phyloP scores from a whole-genome alignment of 2,797 vertebrate genomes.

The Pteronotus mesoamericanus region DNA sequence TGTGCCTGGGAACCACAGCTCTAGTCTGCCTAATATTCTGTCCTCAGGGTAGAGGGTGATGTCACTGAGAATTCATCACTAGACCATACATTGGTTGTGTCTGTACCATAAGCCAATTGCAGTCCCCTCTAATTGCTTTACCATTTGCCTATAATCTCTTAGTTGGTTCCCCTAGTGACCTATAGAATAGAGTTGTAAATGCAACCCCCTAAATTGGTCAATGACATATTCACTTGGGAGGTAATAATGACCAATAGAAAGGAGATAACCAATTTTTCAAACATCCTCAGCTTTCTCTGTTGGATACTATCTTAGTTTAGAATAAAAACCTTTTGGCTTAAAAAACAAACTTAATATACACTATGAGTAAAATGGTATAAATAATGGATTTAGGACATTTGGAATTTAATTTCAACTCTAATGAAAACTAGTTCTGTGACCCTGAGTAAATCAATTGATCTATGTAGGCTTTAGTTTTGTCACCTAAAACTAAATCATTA shows the following conservation, averaged over 20 bases:
- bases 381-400: not conserved
- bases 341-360: not conserved
- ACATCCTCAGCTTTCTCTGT: not conserved
- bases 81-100: not conserved
- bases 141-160: not conserved
- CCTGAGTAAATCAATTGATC: slow-evolving; percentile 5
- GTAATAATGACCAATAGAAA: not conserved
- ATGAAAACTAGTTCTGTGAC: not conserved
- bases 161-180: not conserved
- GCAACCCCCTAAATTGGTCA: not conserved
- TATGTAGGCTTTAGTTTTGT: not conserved
- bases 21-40: not conserved
- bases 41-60: not conserved
- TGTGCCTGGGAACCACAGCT: not conserved
- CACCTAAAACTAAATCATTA: slow-evolving; percentile 8
- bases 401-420: slow-evolving; percentile 19
- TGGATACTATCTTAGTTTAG: not conserved
- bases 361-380: not conserved
- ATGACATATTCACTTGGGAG: not conserved
- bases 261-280: not conserved
- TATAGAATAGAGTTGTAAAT: not conserved
- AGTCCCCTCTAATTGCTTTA: not conserved
- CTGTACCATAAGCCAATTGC: not conserved
- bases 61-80: not conserved
- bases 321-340: not conserved